Evolutionary conservation across 2,888 invertebrate species (phyloP), one percentile per base, ranked within the genome.

Genomic region (Tipula unca): DNA sequence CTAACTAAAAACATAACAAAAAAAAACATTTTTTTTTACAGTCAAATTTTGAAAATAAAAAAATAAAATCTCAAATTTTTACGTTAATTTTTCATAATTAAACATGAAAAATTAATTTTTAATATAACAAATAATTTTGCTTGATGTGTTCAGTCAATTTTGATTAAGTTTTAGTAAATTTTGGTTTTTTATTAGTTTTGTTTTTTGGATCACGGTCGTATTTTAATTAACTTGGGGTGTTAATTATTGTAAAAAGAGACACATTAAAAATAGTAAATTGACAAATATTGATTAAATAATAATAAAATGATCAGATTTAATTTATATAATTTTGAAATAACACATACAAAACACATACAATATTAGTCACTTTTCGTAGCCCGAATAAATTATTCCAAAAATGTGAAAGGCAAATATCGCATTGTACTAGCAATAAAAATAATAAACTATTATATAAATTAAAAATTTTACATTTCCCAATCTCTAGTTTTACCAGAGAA

Each of bases 1-100:
- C 69, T 69, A 69, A 69, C 69, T 69, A 69, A 85, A 36, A 20
- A 85, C 36, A 42, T 85, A 42, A 20, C n/a, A 85, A 84, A 39
- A 36, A 35, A n/a, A 84, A 35, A 29, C 3, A 29, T 17, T 32
- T 84, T 84, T 84, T n/a, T 32, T 69, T 69, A 69, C 69, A 69
- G 69, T 69, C 69, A 69, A 69, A 69, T 84, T 84, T 84, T 84
- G 84, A 36, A 84, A 84, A 85, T 42, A 85, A 85, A 36, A 39
- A 39, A 39, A 85, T 42, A 85, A 85, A 85, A 85, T 85, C 29
- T 25, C 20, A 39, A 85, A 85, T 39, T 69, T 69, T 69, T 69
- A 29, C 36, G 39, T 42, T 17, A 85, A 85, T 39, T 39, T 17
- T 85, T 36, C 36, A 25, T 25, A 20, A 84, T 35, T n/a, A 84